Conservation (phyloP, 2,797 vertebrate genomes). For the Heterohyrax brucei region DNA sequence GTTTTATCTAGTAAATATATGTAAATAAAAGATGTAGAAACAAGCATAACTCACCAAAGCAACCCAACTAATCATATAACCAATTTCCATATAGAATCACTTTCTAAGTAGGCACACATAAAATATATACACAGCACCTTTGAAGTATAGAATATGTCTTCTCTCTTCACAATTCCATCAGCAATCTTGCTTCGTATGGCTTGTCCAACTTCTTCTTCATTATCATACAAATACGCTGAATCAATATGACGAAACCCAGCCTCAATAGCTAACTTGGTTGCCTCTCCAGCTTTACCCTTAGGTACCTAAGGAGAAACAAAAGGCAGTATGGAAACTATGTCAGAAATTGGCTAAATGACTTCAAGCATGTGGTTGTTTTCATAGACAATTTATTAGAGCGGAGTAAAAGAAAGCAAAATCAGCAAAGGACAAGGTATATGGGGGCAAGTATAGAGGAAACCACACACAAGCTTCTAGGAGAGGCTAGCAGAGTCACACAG, state of each 20-base stretch:
- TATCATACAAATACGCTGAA: slow-evolving; percentile 89
- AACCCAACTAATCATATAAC: background rate
- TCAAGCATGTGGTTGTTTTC: too few species aligned
- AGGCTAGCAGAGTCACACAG: too few species aligned
- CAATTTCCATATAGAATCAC: background rate
- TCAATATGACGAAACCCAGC: slow-evolving; percentile 91
- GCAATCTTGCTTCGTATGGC: slow-evolving; percentile 88
- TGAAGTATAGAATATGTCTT: slow-evolving; percentile 92
- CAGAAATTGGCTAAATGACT: too few species aligned
- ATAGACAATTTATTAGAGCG: too few species aligned
- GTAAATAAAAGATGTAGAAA: background rate
- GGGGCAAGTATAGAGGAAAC: too few species aligned
- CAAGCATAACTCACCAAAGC: background rate
- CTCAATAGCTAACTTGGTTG: slow-evolving; percentile 87
- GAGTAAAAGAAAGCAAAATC: too few species aligned
- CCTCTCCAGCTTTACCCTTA: slow-evolving; percentile 81
- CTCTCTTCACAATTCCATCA: slow-evolving; percentile 88
- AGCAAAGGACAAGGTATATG: too few species aligned
- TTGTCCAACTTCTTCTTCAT: slow-evolving; percentile 90
- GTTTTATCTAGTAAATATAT: background rate
- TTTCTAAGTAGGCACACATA: background rate
- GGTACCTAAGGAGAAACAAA: slow-evolving; percentile 83
- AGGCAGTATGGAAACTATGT: too few species aligned
- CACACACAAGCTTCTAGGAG: too few species aligned
- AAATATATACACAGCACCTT: slow-evolving; percentile 87